These are phyloP conservation scores for Hoplostethus atlanticus DNA, from an alignment of 2,797 vertebrate genomes.

Conservation along the genomic window DNA sequence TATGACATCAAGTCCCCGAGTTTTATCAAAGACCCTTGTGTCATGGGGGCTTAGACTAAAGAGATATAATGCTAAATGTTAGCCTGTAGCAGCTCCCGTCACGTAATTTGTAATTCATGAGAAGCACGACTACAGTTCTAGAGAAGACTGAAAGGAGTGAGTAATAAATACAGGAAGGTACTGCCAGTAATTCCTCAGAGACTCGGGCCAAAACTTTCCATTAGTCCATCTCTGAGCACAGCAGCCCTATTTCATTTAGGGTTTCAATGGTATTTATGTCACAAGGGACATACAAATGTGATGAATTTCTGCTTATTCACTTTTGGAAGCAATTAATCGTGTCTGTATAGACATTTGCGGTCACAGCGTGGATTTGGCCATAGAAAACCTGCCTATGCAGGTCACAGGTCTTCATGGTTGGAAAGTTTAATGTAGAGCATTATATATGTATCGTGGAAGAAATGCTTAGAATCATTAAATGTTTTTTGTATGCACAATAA, in stretches of 20 bases:
- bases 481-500: slow-evolving; percentile 15
- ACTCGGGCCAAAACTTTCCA: slow-evolving; percentile 46
- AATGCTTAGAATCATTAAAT: slow-evolving; percentile 15
- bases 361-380: slow-evolving; percentile 3
- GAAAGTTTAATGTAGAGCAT: slow-evolving; percentile 39
- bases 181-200: slow-evolving; percentile 7
- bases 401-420: slow-evolving; percentile 18
- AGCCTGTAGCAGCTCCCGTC: slow-evolving; percentile 17
- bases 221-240: slow-evolving; percentile 21
- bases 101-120: too few species aligned
- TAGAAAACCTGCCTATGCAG: background rate
- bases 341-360: slow-evolving; percentile 17
- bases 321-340: slow-evolving; percentile 21
- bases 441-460: slow-evolving; percentile 10
- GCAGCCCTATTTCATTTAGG: slow-evolving; percentile 25
- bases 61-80: slow-evolving; percentile 31
- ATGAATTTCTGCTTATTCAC: background rate
- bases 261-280: slow-evolving; percentile 32
- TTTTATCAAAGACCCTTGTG: slow-evolving; percentile 21
- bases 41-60: slow-evolving; percentile 34
- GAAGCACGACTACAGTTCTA: slow-evolving; percentile 17
- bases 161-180: slow-evolving; percentile 28
- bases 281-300: slow-evolving; percentile 5
- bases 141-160: slow-evolving; percentile 9
- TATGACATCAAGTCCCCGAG: slow-evolving; percentile 20